These are phyloP conservation scores for Camptogramma bilineatum DNA, from an alignment of 2,888 invertebrate genomes.

Conservation along the genomic window DNA sequence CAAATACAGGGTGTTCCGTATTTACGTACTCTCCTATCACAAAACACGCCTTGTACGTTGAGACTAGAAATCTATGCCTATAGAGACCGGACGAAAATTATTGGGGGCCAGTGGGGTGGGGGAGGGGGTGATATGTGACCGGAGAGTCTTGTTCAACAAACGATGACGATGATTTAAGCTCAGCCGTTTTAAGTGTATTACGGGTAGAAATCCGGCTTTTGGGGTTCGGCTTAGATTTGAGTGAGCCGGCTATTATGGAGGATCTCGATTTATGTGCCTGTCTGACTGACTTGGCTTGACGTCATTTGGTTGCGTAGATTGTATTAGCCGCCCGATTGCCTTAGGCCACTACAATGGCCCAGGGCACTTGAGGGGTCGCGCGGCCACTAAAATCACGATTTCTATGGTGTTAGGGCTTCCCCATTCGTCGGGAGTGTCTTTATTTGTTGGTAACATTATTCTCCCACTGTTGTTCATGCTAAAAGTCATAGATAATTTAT, in stretches of 20 bases:
- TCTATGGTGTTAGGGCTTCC: no score
- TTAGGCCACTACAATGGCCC: no score
- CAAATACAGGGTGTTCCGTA: conserved; percentile 62
- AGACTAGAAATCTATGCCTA: conserved; percentile 79
- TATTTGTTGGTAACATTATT: no score
- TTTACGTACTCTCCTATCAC: conserved; percentile 65
- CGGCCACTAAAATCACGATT: no score
- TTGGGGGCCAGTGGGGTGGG: conserved; percentile 58
- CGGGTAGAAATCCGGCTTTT: conserved; percentile 82
- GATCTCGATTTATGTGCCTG: conserved; percentile 78
- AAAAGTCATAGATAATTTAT: no score
- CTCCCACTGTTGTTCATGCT: no score
- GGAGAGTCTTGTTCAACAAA: conserved; percentile 86
- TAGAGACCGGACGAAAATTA: conserved; percentile 77
- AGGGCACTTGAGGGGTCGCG: no score
- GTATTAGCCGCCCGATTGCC: background rate
- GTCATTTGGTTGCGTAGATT: conserved; percentile 48
- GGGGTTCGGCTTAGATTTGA: conserved; percentile 79
- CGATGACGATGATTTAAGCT: conserved; percentile 86
- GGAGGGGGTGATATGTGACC: conserved; percentile 81
- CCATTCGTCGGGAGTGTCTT: no score
- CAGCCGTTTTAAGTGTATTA: conserved; percentile 85
- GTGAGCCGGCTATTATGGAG: conserved; percentile 77
- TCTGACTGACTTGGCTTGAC: conserved; percentile 53
- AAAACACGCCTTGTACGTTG: conserved; percentile 73